Base-by-base conservation (phyloP, 1,140 invertebrate species). In the Drosophila micromelanica region DNA sequence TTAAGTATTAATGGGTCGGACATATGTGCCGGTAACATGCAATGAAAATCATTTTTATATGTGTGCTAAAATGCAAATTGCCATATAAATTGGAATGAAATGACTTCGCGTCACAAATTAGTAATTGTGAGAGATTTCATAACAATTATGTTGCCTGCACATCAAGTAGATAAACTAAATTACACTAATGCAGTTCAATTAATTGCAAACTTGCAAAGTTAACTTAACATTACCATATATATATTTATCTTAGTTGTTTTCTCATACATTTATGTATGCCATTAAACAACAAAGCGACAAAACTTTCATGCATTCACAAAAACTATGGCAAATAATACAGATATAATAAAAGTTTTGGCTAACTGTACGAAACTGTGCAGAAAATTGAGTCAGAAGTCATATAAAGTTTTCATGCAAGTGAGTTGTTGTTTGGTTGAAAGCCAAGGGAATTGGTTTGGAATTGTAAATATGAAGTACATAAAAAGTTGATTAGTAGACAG, bases 331-430 rank as follows among this genome's bases (percentile, higher is more conserved):
- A 55, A 73, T 73, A 73, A 68, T 60, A 60, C 63, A 73, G 15
- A 68, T 61, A 60, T 59, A 60, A 60, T 68, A 60, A 73, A 73
- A 68, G 38, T 71, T 71, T 49, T 71, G 68, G 51, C 68, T 56
- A 61, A 61, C 57, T 60, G 42, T 45, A 32, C 17, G 23, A 71
- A 67, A 67, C 69, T 67, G 60, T 57, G 54, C 48, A 49, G 63
- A 52, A 73, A 73, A 73, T 73, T 60, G 55, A 73, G 70, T 73
- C 63, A 73, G 60, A 68, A 73, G 70, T 73, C 70, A 73, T 51
- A 23, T 35, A 60, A 68, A 73, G n/a, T 73, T 73, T 68, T 42
- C 40, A 37, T 49, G 45, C 46, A 72, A 59, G 42, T 13, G 42
- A 40, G 55, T 38, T 68, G 55, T 42, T 68, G 70, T 60, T 72